phyloP scores from a whole-genome alignment of 2,888 invertebrate genomes.

The Cantharis flavilabris region DNA sequence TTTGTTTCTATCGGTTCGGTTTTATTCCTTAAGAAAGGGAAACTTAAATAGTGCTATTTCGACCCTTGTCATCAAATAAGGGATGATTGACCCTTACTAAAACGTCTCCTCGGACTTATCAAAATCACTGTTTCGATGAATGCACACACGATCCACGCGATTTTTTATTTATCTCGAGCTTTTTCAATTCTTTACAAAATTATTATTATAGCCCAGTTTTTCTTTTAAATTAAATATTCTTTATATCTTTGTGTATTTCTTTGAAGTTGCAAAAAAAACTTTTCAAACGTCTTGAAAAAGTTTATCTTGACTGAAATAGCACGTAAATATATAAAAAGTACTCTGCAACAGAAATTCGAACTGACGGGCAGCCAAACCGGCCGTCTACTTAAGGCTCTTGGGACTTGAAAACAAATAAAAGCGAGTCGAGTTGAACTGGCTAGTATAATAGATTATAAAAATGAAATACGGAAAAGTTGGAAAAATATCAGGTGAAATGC shows the following conservation, averaged over 20 bases:
- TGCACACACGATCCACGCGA: background rate
- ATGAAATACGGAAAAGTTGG: conserved; percentile 10
- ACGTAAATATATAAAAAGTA: conserved; percentile 34
- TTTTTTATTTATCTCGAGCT: background rate
- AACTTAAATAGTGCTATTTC: conserved; percentile 35
- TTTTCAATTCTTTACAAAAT: conserved; percentile 1
- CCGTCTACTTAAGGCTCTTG: conserved; percentile 19
- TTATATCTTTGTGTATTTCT: background rate
- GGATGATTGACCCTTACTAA: conserved; percentile 47
- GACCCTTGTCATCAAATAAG: conserved; percentile 45
- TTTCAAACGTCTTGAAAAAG: conserved; percentile 22
- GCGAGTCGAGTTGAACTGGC: conserved; percentile 17
- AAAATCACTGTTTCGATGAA: conserved; percentile 41
- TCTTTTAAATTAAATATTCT: conserved; percentile 1
- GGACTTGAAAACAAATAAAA: conserved; percentile 32
- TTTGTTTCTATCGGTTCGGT: conserved; percentile 16
- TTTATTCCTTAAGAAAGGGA: conserved; percentile 15
- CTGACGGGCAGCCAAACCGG: conserved; percentile 32
- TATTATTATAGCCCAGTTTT: background rate
- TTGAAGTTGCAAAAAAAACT: conserved; percentile 2
- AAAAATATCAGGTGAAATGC: conserved; percentile 17
- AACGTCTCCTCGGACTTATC: conserved; percentile 44
- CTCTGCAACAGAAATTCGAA: conserved; percentile 31
- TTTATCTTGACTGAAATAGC: conserved; percentile 25
- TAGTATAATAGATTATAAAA: conserved; percentile 29